phyloP scores from a whole-genome alignment of 2,797 vertebrate genomes.

The Periparus ater region DNA sequence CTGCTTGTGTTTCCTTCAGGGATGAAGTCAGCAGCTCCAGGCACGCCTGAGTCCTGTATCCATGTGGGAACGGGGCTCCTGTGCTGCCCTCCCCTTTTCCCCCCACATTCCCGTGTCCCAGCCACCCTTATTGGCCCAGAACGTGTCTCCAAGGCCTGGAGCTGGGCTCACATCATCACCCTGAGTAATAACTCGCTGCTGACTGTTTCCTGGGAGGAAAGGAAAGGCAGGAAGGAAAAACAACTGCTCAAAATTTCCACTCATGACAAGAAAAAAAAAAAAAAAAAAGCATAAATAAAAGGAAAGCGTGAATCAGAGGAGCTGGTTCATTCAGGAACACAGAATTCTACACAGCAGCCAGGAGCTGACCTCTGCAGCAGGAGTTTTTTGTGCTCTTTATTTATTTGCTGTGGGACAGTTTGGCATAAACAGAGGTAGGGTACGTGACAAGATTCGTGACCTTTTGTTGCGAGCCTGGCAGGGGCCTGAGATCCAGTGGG shows the following conservation, averaged over 20 bases:
- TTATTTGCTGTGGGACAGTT: neutral
- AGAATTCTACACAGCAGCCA: accelerated
- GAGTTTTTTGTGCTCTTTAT: neutral
- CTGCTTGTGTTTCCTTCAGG: neutral
- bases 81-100: neutral
- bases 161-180: neutral
- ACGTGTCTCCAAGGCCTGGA: neutral
- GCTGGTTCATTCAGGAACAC: neutral
- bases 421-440: neutral
- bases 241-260: slow-evolving; percentile 57
- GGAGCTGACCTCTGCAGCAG: neutral
- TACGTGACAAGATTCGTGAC: accelerated
- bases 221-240: slow-evolving; percentile 71
- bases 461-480: neutral
- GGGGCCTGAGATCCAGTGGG: neutral
- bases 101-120: neutral
- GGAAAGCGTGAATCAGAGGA: slow-evolving; percentile 12
- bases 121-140: neutral
- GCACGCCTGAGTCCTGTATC: neutral
- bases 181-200: neutral
- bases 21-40: neutral
- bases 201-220: slow-evolving; percentile 59
- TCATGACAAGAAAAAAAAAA: neutral
- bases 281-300: neutral
- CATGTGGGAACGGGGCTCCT: neutral